Base-by-base conservation (phyloP, 1,140 invertebrate genomes). In the Drosophila nigrodunni region DNA sequence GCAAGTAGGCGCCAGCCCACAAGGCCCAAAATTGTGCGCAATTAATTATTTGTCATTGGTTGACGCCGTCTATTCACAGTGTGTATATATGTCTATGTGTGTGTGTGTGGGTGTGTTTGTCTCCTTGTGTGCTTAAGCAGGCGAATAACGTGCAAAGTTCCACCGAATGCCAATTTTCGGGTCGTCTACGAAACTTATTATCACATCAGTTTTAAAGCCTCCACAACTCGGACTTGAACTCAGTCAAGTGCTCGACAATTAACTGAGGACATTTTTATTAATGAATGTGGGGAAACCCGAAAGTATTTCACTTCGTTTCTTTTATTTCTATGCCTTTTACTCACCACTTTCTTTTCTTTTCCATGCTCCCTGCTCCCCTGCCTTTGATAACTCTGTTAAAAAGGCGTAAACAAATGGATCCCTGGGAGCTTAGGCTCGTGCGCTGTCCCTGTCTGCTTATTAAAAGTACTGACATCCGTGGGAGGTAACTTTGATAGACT, bases 41-140 rank as follows among this genome's bases (percentile, higher is more conserved):
- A 86, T 86, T 86, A 86, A 86, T 86, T 86, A 86, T 86, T 86
- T 86, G 82, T 86, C 82, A 85, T 85, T 80, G 82, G 81, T 80
- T 83, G 78, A 73, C 70, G 70, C 65, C 71, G 71, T 55, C 57
- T 61, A 21, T 13, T 18, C 11, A 13, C n/a, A n/a, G 10, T 43
- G 8, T 34, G 37, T 66, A 21, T 34, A 13, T 67, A 37, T 66
- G 37, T 41, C 4, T 44, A 37, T 46, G 4, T 50, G 9, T 43
- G 21, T 34, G 10, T 25, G 3, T 25, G 1, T 25, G 30, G 62
- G 43, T 74, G 7, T 44, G 34, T 69, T 13, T 70, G 44, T 61
- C 21, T 67, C 7, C 54, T 52, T 67, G 64, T n/a, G 43, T 49
- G 59, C 35, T 68, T 68, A 59, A 68, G 21, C 65, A 59, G 65